Evolutionary conservation across 2,797 vertebrate genomes (phyloP).

Genomic region (Potorous gilbertii): DNA sequence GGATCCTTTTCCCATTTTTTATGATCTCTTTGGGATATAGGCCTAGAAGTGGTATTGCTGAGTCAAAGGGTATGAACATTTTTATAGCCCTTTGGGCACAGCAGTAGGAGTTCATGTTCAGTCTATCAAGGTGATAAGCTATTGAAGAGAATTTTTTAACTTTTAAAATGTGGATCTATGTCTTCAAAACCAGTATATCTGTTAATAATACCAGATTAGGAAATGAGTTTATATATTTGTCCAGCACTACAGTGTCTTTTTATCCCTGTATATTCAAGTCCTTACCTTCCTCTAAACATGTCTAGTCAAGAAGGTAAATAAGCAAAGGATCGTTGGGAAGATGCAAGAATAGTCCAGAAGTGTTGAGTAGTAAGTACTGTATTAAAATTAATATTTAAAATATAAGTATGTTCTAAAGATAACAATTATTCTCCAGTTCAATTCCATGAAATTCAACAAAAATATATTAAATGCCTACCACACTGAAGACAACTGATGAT

Average conservation of each 20-base stretch:
- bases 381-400: neutral
- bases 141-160: neutral
- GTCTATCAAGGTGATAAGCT: neutral
- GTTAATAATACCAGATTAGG: neutral
- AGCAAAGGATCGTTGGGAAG: no score
- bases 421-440: conserved; percentile 25
- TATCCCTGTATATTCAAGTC: neutral
- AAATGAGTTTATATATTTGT: neutral
- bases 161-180: neutral
- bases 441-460: conserved; percentile 11
- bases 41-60: no score
- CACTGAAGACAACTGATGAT: neutral
- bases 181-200: neutral
- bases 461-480: neutral
- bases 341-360: no score
- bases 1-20: no score
- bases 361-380: neutral
- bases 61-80: no score
- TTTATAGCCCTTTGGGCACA: no score
- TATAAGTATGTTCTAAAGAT: conserved; percentile 5
- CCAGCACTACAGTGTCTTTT: neutral
- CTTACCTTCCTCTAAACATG: neutral
- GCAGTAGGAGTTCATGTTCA: neutral
- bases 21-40: no score
- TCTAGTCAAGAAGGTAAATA: no score